A percentile compares a stretch with the other conserved stretches of the same genome.
Conservation (phyloP, 2,797 vertebrate species). For the Hydrolagus colliei region DNA sequence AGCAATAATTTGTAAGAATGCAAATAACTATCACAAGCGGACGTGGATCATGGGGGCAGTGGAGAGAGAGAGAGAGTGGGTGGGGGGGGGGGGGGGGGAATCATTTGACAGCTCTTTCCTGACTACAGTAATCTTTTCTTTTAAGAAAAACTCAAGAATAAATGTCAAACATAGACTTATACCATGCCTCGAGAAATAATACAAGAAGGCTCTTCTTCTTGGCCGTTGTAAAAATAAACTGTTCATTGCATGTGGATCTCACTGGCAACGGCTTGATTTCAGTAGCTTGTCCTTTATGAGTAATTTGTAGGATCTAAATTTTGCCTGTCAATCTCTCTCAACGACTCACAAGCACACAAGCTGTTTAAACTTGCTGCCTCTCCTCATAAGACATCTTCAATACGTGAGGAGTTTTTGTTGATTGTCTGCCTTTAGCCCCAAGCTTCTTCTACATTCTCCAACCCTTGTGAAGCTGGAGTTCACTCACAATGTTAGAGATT, state of each 20-base stretch:
- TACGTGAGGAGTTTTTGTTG: not conserved
- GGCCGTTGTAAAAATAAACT: not conserved
- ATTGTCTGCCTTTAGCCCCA: not conserved
- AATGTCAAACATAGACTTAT: not conserved
- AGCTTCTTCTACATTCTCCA: too few relatives aligned
- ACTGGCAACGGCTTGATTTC: not conserved
- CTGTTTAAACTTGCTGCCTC: not conserved
- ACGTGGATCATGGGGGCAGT: not conserved
- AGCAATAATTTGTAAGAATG: conserved; percentile 8
- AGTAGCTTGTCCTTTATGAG: not conserved
- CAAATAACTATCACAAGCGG: not conserved
- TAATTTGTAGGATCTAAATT: not conserved
- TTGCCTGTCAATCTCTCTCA: not conserved
- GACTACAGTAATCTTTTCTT: not conserved
- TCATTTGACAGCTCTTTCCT: not conserved
- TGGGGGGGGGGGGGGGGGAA: not conserved
- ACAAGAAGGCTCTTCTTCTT: not conserved
- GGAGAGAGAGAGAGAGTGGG: too few relatives aligned
- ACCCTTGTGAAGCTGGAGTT: not conserved
- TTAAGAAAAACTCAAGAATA: not conserved
- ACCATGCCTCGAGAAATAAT: not conserved
- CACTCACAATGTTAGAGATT: not conserved
- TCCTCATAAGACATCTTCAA: not conserved
- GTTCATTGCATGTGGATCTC: not conserved
- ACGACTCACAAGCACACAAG: not conserved